Evolutionary conservation across 2,888 invertebrate species (phyloP), one percentile per base, ranked within the genome.

Genomic region (Pilophorus perplexus): DNA sequence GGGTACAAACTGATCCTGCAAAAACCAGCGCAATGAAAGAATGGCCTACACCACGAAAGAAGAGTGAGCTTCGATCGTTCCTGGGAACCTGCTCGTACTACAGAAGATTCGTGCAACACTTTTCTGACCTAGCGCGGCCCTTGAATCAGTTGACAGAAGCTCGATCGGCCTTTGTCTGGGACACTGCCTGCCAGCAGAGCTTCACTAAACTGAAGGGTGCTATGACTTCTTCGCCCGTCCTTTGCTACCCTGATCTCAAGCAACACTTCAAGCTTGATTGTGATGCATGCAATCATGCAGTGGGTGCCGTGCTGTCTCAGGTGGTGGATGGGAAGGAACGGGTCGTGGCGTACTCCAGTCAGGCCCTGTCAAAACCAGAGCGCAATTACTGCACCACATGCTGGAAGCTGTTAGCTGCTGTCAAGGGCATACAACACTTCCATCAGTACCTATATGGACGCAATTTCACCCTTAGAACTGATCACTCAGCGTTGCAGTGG

Each of bases 231-330:
- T 23, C 50, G 3, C 50, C 50, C 2, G 14, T 50, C n/a, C 25
- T 50, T 2, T 23, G 23, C 8, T 50, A 23, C 25, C 50, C 50
- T 2, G 25, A 50, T 25, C n/a, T 50, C 4, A 22, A 18, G 4
- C 6, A 50, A 25, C 50, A 6, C 23, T 50, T 50, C 25, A 50
- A 25, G 2, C 25, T 50, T 2, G 50, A 50, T 25, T 50, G 50
- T 50, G 50, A 50, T 12, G 50, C 50, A 3, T 25, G 25, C 23
- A n/a, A 5, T 2, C 50, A 50, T 25, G 2, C 50, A 6, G 14
- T 50, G 8, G 50, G 50, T 10, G 22, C 50, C n/a, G 50, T 50
- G 25, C 14, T 50, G n/a, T 50, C 50, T 10, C 50, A 50, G 14
- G 14, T 5, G 12, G n/a, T 23, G 25, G 22, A 4, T 22, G 50